Evolutionary conservation across 2,113 vertebrate genomes (phyloP).

Genomic region (Potamarius usumacintae): DNA sequence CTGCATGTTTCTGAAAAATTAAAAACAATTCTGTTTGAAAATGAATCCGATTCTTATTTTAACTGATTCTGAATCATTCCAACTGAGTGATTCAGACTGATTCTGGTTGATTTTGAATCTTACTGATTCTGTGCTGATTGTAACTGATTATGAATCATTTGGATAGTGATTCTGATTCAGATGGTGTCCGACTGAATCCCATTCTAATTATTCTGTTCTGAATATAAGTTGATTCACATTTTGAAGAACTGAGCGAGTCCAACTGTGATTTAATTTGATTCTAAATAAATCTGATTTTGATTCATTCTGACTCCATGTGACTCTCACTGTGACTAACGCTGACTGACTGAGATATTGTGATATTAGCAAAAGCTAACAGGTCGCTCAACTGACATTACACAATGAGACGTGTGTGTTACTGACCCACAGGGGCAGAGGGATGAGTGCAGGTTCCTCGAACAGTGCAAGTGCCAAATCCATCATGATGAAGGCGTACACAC

Average conservation of each 20-base stretch:
- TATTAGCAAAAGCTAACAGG: not conserved
- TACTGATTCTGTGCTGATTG: not conserved
- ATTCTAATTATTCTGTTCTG: not conserved
- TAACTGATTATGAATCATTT: not conserved
- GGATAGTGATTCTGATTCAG: not conserved
- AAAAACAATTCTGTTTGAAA: not conserved
- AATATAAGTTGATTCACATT: not conserved
- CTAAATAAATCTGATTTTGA: not conserved
- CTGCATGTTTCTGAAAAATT: not conserved
- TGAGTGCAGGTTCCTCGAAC: constrained; percentile 85
- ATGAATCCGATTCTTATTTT: not conserved
- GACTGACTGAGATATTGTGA: not conserved
- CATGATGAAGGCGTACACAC: constrained; percentile 84
- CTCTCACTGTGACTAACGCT: not conserved
- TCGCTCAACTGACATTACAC: not conserved
- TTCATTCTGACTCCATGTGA: not conserved
- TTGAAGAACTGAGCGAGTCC: not conserved
- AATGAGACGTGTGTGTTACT: constrained; percentile 46
- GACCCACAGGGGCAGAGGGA: constrained; percentile 82
- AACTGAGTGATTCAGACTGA: not conserved
- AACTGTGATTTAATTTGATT: not conserved
- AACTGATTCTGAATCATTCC: not conserved
- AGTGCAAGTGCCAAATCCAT: constrained; percentile 81
- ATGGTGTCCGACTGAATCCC: not conserved
- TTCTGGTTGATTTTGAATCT: not conserved